Evolutionary conservation across 2,797 vertebrate species (phyloP).

Genomic region (Poecilia gillii): DNA sequence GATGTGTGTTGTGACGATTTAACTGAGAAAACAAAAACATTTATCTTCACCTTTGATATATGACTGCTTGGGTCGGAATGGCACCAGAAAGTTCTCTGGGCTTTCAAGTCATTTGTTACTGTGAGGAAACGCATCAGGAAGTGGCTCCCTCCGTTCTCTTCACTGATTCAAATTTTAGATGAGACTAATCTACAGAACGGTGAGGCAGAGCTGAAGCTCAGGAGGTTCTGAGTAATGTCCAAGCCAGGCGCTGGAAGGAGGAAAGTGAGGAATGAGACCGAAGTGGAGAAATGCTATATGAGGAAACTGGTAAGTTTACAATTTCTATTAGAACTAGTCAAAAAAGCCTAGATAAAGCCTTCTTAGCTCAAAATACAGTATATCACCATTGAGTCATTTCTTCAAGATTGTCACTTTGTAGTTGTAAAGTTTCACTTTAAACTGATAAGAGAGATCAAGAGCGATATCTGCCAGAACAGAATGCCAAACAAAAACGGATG

Average conservation of each 20-base stretch:
- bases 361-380: not conserved
- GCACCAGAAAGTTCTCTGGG: not conserved
- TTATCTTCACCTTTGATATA: not conserved
- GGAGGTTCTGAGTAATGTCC: not conserved
- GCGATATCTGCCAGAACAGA: not conserved
- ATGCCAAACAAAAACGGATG: not conserved
- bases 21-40: no score
- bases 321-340: not conserved
- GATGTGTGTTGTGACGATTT: no score
- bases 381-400: not conserved
- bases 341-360: not conserved
- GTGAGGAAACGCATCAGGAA: not conserved
- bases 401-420: not conserved
- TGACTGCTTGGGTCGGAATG: not conserved
- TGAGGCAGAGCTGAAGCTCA: not conserved
- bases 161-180: not conserved
- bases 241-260: not conserved
- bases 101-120: not conserved
- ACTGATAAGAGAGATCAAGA: not conserved
- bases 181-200: not conserved
- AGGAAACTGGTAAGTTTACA: not conserved
- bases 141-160: not conserved
- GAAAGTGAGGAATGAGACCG: not conserved
- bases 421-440: not conserved
- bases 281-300: not conserved